These are phyloP conservation scores for Pantelozetes paolii DNA, from an alignment of 2,888 invertebrate genomes.

Conservation along the genomic window DNA sequence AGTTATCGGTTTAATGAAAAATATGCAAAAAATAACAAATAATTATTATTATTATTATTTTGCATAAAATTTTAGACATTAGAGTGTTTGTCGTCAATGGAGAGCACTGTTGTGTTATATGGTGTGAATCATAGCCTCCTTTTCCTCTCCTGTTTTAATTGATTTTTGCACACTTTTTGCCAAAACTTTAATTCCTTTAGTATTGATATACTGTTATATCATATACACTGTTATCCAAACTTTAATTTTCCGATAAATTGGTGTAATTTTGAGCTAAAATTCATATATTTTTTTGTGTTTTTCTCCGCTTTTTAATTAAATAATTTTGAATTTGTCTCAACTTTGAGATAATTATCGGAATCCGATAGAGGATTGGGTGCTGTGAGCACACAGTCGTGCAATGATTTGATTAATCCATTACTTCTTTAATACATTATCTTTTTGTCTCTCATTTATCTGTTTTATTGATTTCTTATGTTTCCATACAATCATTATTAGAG, in stretches of 20 bases:
- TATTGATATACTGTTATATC: background rate
- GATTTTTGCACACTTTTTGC: background rate
- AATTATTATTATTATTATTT: conserved; percentile 21
- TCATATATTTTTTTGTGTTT: background rate
- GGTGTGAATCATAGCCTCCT: background rate
- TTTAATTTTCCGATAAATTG: background rate
- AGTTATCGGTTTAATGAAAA: conserved; percentile 32
- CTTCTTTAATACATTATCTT: background rate
- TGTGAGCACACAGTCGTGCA: conserved; percentile 15
- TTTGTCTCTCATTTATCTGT: conserved; percentile 7
- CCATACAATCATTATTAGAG: conserved; percentile 2
- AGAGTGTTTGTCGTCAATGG: background rate
- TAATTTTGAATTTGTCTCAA: conserved; percentile 1
- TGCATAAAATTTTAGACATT: conserved; percentile 24
- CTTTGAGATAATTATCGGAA: conserved; percentile 11
- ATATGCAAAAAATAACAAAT: conserved; percentile 24
- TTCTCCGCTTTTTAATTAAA: background rate
- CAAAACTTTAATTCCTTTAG: background rate
- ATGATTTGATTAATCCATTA: conserved; percentile 21
- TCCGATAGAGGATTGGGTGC: background rate
- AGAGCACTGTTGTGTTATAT: background rate
- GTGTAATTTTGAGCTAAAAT: background rate
- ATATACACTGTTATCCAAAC: background rate
- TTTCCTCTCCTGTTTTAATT: conserved; percentile 24
- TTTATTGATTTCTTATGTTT: conserved; percentile 29